Conservation (phyloP, 2,113 vertebrate species). For the Heptranchias perlo region DNA sequence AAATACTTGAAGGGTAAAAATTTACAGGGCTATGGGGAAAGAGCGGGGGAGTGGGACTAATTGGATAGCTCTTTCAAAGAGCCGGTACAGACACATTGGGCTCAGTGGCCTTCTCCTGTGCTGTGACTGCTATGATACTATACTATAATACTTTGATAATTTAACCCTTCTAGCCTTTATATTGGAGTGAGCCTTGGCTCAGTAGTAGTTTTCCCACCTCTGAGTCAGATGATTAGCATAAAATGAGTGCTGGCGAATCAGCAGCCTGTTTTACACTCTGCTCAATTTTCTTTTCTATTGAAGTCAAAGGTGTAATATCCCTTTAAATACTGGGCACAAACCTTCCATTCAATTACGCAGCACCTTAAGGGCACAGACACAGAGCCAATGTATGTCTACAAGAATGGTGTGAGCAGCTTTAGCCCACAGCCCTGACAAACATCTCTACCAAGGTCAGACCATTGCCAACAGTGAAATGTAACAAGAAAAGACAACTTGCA, state of each 20-base stretch:
- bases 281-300: not conserved
- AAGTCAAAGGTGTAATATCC: not conserved
- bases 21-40: too few species aligned
- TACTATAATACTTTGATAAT: too few species aligned
- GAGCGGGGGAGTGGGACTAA: too few species aligned
- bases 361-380: not conserved
- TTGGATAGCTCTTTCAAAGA: too few species aligned
- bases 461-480: not conserved
- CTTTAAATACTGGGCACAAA: not conserved
- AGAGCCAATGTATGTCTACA: not conserved
- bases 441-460: not conserved
- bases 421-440: not conserved
- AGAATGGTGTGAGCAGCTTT: not conserved
- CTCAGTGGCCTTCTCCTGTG: too few species aligned
- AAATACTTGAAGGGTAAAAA: too few species aligned
- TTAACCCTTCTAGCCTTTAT: not conserved
- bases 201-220: not conserved
- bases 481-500: not conserved
- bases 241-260: not conserved
- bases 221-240: too few species aligned
- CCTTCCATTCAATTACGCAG: not conserved
- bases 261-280: not conserved
- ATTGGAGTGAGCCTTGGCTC: not conserved
- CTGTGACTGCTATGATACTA: too few species aligned
- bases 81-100: too few species aligned